phyloP scores from a whole-genome alignment of 2,888 invertebrate species.

The Frankliniella fusca region DNA sequence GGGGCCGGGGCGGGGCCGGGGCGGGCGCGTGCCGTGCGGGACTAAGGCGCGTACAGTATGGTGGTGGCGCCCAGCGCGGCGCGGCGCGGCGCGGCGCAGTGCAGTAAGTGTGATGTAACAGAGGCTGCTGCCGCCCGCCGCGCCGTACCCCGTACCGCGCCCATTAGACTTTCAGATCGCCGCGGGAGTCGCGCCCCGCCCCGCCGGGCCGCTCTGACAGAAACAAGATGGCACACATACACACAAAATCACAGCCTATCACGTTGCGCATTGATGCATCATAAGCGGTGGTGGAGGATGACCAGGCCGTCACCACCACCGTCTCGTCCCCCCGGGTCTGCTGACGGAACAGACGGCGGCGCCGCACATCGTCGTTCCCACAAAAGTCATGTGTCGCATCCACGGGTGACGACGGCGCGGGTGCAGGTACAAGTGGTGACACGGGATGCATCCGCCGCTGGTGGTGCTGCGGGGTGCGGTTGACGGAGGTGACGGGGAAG shows the following conservation, averaged over 20 bases:
- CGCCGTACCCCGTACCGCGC: background rate
- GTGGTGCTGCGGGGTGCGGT: no score
- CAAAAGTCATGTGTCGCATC: no score
- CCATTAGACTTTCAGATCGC: background rate
- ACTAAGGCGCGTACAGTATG: background rate
- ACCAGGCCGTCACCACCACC: no score
- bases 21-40: background rate
- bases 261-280: background rate
- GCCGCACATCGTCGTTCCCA: no score
- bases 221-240: slow-evolving; percentile 8
- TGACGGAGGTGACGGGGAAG: no score
- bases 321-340: no score
- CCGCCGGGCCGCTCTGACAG: background rate
- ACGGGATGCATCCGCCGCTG: no score
- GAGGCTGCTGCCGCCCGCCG: background rate
- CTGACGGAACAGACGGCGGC: no score
- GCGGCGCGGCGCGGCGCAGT: background rate
- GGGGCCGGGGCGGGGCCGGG: background rate
- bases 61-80: background rate
- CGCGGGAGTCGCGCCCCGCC: no score
- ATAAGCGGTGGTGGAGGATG: no score
- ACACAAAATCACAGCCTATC: background rate
- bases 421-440: no score
- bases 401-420: background rate
- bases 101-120: background rate